A percentile compares a stretch with the other conserved stretches of the same genome.
These are phyloP conservation scores for Oreocharis arfaki DNA, from an alignment of 2,113 vertebrate species.

Conservation along the genomic window DNA sequence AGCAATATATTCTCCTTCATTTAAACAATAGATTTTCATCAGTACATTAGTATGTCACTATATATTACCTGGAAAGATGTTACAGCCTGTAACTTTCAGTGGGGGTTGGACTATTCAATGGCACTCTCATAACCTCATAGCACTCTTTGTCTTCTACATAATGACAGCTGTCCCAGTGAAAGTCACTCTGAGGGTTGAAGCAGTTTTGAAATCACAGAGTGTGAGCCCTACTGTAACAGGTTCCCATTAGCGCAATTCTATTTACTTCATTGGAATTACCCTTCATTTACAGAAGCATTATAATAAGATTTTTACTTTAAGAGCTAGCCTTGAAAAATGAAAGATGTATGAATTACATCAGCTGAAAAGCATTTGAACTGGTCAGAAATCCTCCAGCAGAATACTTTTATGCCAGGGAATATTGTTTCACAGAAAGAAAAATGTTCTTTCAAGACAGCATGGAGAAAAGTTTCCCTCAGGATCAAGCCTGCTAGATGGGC, in stretches of 20 bases:
- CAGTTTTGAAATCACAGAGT: neutral
- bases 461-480: neutral
- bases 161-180: neutral
- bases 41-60: neutral
- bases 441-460: neutral
- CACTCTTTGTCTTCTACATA: neutral
- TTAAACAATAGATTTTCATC: neutral
- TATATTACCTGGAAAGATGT: neutral
- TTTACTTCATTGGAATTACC: neutral
- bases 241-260: neutral
- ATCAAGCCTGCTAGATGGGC: neutral
- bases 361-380: neutral
- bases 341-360: neutral
- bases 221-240: neutral
- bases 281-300: neutral
- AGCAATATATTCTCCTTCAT: neutral
- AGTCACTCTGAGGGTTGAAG: neutral
- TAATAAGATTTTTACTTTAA: neutral
- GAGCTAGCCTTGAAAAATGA: neutral
- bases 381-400: neutral
- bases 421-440: neutral
- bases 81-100: neutral
- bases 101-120: neutral
- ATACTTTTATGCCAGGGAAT: neutral
- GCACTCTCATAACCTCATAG: neutral